Percentiles rank a stretch among this genome's conserved stretches.
Conservation (phyloP, 2,797 vertebrate species). For the Phrynocephalus guinanensis region DNA sequence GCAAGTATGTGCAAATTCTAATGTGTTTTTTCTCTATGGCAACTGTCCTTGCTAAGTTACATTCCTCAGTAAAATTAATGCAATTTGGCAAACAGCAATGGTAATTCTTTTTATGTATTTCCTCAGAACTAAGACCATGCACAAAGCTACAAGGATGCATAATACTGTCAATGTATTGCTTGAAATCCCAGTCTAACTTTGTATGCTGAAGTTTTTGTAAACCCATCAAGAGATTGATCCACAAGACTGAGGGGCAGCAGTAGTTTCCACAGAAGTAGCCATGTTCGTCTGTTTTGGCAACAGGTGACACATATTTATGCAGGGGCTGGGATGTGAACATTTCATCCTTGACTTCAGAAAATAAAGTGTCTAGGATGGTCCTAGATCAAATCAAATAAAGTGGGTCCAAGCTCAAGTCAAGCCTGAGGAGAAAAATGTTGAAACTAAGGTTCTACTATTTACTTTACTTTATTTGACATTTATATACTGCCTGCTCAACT, state of each 20-base stretch:
- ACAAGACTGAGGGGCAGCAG: neutral
- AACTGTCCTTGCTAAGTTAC: slow-evolving; percentile 48
- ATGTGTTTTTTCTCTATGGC: slow-evolving; percentile 41
- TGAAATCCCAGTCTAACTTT: slow-evolving; percentile 34
- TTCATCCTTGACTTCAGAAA: neutral
- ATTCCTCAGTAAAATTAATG: slow-evolving; percentile 49
- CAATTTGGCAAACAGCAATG: slow-evolving; percentile 23
- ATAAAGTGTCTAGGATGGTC: neutral
- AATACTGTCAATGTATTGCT: slow-evolving; percentile 14
- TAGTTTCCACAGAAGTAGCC: neutral
- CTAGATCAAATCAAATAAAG: too few species aligned
- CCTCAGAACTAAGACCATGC: neutral
- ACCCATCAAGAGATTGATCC: slow-evolving; percentile 16
- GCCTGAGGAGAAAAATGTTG: too few species aligned
- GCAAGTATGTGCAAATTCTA: slow-evolving; percentile 11
- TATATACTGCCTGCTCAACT: too few species aligned
- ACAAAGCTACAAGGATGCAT: neutral
- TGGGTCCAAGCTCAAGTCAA: too few species aligned
- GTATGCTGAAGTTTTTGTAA: neutral
- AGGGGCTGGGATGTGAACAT: neutral
- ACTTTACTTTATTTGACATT: too few species aligned
- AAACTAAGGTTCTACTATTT: too few species aligned
- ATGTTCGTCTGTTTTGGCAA: too few species aligned
- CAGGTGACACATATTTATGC: too few species aligned
- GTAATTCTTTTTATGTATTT: neutral